Evolutionary conservation across 2,888 invertebrate genomes (phyloP), one percentile per base, ranked within the genome.

Genomic region (Drymonia ruficornis): DNA sequence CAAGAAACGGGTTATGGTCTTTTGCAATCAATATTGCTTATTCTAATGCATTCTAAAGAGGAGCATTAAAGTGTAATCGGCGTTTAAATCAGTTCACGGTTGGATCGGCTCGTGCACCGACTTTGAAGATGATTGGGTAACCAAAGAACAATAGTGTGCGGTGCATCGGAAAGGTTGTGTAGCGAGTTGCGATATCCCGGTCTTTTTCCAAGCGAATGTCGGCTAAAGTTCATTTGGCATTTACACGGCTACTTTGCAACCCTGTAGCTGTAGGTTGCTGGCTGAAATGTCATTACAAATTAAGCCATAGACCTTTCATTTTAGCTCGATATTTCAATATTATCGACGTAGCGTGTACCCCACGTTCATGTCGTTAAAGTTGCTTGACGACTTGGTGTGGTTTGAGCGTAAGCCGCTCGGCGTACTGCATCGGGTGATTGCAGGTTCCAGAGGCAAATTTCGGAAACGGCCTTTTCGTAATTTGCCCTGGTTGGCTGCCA

Each of bases 51-150:
- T 5, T n/a, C 1, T 36, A 36, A 36, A 13, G 13, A 36, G 4
- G 0, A n/a, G 4, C 36, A 36, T 36, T 36, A 72, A 68, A 59
- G 67, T 72, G 63, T 56, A 74, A 74, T 76, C 76, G 59, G 65
- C 65, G 74, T 74, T 61, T 61, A 61, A 74, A 81, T 80, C 78
- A 66, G 71, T 74, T 72, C 69, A 70, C 58, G 65, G 67, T 70
- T 70, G 65, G 68, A 74, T 71, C 70, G 66, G 60, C 70, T 70
- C 66, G 64, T 65, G 67, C 56, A 61, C 63, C 63, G 62, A 70
- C 61, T 56, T 63, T 63, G 55, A 53, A 54, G 56, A 53, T 61
- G 56, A 62, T 73, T 65, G 42, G 47, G 68, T 55, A 70, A 70
- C 58, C 57, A 45, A 50, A 62, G 65, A 76, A 77, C 75, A 76